phyloP scores from a whole-genome alignment of 2,797 vertebrate genomes.

The Borostomias antarcticus region DNA sequence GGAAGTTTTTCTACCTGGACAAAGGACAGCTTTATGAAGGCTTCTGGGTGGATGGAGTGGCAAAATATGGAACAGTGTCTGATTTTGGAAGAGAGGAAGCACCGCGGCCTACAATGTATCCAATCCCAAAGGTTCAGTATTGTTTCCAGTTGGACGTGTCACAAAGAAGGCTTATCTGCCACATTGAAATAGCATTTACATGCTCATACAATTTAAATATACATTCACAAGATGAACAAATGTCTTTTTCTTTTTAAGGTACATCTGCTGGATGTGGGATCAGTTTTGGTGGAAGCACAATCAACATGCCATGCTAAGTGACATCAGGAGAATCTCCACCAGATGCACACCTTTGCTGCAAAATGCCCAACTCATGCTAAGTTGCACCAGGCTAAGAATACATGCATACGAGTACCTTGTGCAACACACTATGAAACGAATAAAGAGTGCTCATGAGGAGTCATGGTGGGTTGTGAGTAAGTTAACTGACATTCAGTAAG shows the following conservation, averaged over 20 bases:
- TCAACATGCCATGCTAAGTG: conserved; percentile 47
- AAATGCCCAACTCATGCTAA: neutral
- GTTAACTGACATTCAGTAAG: neutral
- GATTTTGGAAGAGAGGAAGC: conserved; percentile 79
- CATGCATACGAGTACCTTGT: neutral
- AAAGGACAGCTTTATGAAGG: conserved; percentile 87
- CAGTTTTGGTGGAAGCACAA: conserved; percentile 79
- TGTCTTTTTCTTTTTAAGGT: conserved; percentile 68
- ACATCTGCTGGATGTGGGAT: conserved; percentile 75
- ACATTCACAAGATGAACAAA: neutral
- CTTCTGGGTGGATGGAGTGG: conserved; percentile 81
- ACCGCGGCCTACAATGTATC: conserved; percentile 73
- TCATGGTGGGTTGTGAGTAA: neutral
- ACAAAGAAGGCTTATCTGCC: too few species aligned
- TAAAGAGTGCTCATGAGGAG: neutral
- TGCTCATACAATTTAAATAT: neutral
- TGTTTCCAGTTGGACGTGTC: neutral
- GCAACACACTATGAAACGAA: neutral
- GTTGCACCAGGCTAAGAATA: neutral
- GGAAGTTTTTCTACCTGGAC: conserved; percentile 82
- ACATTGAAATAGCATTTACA: too few species aligned
- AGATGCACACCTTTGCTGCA: neutral
- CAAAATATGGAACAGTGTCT: conserved; percentile 85
- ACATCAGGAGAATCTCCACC: conserved; percentile 17
- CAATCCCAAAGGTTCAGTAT: conserved; percentile 81